Base-by-base conservation (phyloP, 1,140 invertebrate species). In the Pemphigus obesinymphae region DNA sequence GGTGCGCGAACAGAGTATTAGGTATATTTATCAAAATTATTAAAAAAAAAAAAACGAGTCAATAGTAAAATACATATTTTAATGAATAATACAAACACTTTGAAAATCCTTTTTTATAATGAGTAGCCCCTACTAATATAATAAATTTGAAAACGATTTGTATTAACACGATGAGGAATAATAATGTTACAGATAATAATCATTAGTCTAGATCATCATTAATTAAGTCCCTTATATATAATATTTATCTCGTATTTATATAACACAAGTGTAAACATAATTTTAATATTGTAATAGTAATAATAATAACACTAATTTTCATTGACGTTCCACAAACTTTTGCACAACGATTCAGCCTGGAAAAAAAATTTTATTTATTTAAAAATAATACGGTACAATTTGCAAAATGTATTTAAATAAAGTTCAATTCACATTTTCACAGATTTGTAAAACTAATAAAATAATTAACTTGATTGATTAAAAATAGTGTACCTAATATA, bases 241-340 rank as follows among this genome's bases (percentile, higher is more conserved):
- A 43, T 43, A 70, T 68, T 29, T 17, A 68, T 43, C 15, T 43
- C 40, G 11, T 13, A 0, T 70, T 43, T 4, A 26, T n/a, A 15
- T 15, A 26, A 70, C 37, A 48, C 17, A 3, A 72, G 15, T 29
- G 15, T 72, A 50, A 50, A 50, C 17, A 50, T 66, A 6, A 68
- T 68, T 50, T 50, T 50, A 73, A 48, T 26, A 8, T 53, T 29
- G 45, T 53, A 73, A 40, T n/a, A n/a, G 0, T 43, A n/a, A 43
- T 70, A 70, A 40, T 8, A 37, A 80, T 63, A 63, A 63, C 53
- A 80, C 55, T 31, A 80, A n/a, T 80, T 45, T 63, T 80, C 37
- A 4, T 45, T 45, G 8, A 80, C 6, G 1, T 80, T 61, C 55
- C 55, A 80, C 7, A 17, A 40, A 61, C 26, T 23, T 63, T 80